Conservation (phyloP, 2,113 vertebrate species). For the Turnix velox region DNA sequence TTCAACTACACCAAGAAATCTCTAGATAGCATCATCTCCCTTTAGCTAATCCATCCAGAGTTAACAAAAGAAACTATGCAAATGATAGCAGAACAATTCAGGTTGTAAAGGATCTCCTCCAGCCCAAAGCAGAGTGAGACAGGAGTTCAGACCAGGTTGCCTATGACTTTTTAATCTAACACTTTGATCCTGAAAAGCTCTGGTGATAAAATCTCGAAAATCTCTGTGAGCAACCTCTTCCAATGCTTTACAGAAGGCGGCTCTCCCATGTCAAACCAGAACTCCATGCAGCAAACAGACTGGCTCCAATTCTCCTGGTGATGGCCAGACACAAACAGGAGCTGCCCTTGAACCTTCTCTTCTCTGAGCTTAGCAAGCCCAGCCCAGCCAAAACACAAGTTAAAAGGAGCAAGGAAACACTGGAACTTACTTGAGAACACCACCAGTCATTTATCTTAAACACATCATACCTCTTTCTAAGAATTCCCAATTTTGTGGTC, state of each 20-base stretch:
- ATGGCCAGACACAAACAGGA: neutral
- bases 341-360: neutral
- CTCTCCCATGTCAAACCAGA: accelerated
- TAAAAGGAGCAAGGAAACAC: neutral
- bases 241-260: neutral
- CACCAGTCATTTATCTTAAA: neutral
- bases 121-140: neutral
- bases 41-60: neutral
- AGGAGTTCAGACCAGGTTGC: neutral
- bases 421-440: neutral
- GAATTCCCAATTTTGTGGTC: neutral
- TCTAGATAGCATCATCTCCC: neutral
- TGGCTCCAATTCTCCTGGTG: neutral
- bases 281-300: neutral
- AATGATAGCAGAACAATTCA: neutral
- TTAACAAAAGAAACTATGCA: neutral
- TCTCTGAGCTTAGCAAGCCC: neutral
- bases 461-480: neutral
- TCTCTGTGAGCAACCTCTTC: neutral
- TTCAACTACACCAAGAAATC: neutral
- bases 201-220: neutral
- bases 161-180: accelerated
- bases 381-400: neutral
- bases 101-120: neutral
- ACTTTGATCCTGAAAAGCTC: neutral